Evolutionary conservation across 1,140 invertebrate species (phyloP).

Genomic region (Zophobas atratus): DNA sequence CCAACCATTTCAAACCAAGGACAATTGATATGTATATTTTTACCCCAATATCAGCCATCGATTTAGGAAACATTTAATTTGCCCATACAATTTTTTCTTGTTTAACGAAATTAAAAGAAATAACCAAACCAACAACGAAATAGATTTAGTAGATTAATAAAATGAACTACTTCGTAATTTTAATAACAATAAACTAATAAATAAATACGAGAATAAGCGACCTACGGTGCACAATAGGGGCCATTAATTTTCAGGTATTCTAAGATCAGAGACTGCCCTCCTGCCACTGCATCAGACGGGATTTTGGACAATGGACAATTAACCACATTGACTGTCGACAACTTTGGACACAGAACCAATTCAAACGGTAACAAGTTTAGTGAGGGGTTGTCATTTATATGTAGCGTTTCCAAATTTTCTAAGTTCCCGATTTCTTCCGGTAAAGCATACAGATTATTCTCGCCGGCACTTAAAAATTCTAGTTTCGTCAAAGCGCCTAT

Average conservation of each 20-base stretch:
- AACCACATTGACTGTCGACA: constrained; percentile 99
- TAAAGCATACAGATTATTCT: constrained; percentile 96
- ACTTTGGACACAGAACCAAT: constrained; percentile 94
- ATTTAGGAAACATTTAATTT: too few relatives aligned
- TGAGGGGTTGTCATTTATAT: constrained; percentile 98
- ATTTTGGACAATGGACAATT: constrained; percentile 98
- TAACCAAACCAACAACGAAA: too few relatives aligned
- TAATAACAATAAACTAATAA: too few relatives aligned
- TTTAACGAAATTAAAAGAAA: too few relatives aligned
- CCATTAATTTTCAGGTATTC: constrained; percentile 99
- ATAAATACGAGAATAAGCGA: too few relatives aligned
- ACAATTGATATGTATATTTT: too few relatives aligned
- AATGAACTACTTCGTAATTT: too few relatives aligned
- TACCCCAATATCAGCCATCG: too few relatives aligned
- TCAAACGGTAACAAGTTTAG: constrained; percentile 98
- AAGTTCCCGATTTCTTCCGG: constrained; percentile 99
- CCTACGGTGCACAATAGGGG: constrained; percentile 96
- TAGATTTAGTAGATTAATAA: too few relatives aligned
- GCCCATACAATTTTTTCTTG: too few relatives aligned
- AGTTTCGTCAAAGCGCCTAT: constrained; percentile 96
- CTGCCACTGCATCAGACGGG: constrained; percentile 94
- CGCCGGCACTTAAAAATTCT: constrained; percentile 94
- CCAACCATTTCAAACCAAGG: too few relatives aligned
- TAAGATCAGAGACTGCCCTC: constrained; percentile 97
- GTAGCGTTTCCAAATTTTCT: constrained; percentile 95